Base-by-base conservation (phyloP, 2,888 invertebrate species). In the Drosophila cognata region DNA sequence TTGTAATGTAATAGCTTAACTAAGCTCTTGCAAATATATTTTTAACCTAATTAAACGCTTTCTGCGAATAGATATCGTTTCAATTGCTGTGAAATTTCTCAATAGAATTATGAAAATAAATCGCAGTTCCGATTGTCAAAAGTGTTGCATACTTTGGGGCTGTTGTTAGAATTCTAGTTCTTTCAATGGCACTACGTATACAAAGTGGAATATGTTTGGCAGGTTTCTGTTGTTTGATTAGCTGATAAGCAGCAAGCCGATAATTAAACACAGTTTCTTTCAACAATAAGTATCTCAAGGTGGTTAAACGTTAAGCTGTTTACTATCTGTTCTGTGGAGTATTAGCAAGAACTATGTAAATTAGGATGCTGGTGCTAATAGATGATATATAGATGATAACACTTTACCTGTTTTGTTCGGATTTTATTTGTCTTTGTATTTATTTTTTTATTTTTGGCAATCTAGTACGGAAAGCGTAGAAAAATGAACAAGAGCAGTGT, bases 401-500 rank as follows among this genome's bases (percentile, higher is more conserved):
- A 36, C 28, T 25, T 58, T 66, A 36, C 57, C 25, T 60, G n/a
- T 38, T 63, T 25, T 16, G 18, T 58, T 28, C 58, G 6, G n/a
- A 56, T 59, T 21, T 59, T 64, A 28, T 33, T 56, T 46, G 4
- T 2, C 21, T 21, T 11, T 21, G 21, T 5, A 11, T 36, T 52
- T 28, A 25, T 8, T n/a, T 33, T 46, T 43, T 59, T 53, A 25
- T 66, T 79, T 81, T 86, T 85, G 85, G 85, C 85, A 84, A 63
- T 67, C 59, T 69, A 60, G 64, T 63, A 59, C 85, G 85, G 84
- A 87, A 85, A 88, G 66, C 73, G 70, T 43, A 46, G 61, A 63
- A 62, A 50, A 71, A 73, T 58, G 52, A 79, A 81, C 79, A 81
- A 83, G 81, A 81, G 62, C 68, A 67, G 60, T 71, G 71, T 56